Percentiles rank a stretch among this genome's conserved stretches.
Conservation (phyloP, 1,140 invertebrate genomes). For the Dinoponera quadriceps region DNA sequence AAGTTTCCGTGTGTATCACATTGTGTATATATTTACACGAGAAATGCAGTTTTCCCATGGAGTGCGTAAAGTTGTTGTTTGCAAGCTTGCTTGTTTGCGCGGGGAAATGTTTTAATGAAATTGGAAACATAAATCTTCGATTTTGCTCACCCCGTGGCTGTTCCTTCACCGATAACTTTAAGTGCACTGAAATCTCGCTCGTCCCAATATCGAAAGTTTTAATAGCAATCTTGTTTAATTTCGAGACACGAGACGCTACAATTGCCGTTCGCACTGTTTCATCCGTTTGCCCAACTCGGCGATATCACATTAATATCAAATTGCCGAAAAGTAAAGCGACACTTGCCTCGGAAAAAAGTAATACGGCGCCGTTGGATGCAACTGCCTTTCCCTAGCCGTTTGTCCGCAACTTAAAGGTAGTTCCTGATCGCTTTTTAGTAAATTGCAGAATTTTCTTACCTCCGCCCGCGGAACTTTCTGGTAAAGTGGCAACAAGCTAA, state of each 20-base stretch:
- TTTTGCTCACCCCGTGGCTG: not conserved
- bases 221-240: slow-evolving; percentile 51
- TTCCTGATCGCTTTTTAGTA: slow-evolving; percentile 32
- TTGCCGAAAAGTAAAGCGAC: not conserved
- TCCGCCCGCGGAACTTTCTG: not conserved
- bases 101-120: slow-evolving; percentile 41
- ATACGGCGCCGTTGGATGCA: not conserved
- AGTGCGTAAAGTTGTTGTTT: slow-evolving; percentile 35
- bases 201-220: slow-evolving; percentile 44
- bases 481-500: not conserved
- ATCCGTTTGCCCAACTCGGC: slow-evolving; percentile 28
- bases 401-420: slow-evolving; percentile 14
- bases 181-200: slow-evolving; percentile 40
- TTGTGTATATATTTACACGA: not conserved
- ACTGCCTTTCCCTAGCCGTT: not conserved
- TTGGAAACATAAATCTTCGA: slow-evolving; percentile 57
- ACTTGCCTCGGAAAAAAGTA: slow-evolving; percentile 30
- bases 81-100: slow-evolving; percentile 25
- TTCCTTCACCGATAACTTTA: slow-evolving; percentile 28
- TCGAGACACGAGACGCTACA: not conserved
- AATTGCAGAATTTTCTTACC: slow-evolving; percentile 34
- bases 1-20: no score
- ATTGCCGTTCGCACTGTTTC: slow-evolving; percentile 39
- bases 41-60: not conserved
- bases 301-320: slow-evolving; percentile 47